Base-by-base conservation (phyloP, 53 echinoderm and acorn worm species). In the Temnopleurus reevesii region DNA sequence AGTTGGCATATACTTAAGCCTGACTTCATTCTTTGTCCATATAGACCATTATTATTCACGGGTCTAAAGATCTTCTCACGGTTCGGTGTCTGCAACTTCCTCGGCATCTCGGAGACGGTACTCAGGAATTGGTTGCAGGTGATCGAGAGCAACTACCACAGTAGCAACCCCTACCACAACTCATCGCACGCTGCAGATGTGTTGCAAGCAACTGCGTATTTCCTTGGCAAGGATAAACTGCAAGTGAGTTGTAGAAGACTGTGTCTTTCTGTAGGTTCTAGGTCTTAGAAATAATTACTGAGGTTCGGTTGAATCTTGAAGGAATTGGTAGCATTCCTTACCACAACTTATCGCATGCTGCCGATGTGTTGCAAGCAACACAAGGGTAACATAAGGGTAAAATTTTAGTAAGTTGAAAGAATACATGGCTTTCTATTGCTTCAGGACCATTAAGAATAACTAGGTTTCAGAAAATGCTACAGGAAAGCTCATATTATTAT, bases 271-370 rank as follows among this genome's bases (percentile, higher is more conserved):
- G n/a, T n/a, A n/a, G n/a, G n/a, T n/a, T n/a, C n/a, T n/a, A n/a
- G n/a, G n/a, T n/a, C n/a, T n/a, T n/a, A n/a, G n/a, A n/a, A n/a
- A n/a, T n/a, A n/a, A n/a, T n/a, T n/a, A n/a, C n/a, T n/a, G n/a
- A n/a, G n/a, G n/a, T n/a, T n/a, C n/a, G n/a, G n/a, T n/a, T n/a
- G n/a, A n/a, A n/a, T n/a, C n/a, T n/a, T n/a, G n/a, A n/a, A n/a
- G n/a, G n/a, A n/a, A n/a, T n/a, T n/a, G n/a, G 92, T 38, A 89
- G 94, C 9, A 98, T 95, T 60, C 98, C 98, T 8, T 98, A 98
- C 81, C 98, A 98, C 93, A 98, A 98, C 93, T 98, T 95, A 10
- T 94, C 98, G 44, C 98, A 98, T 76, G 98, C 98, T 71, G 94
- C 98, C 19, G 97, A 98, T 80, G 98, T 98, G 77, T 71, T 98